phyloP scores from a whole-genome alignment of 2,888 invertebrate species.

The Ennomos fuscantarius region DNA sequence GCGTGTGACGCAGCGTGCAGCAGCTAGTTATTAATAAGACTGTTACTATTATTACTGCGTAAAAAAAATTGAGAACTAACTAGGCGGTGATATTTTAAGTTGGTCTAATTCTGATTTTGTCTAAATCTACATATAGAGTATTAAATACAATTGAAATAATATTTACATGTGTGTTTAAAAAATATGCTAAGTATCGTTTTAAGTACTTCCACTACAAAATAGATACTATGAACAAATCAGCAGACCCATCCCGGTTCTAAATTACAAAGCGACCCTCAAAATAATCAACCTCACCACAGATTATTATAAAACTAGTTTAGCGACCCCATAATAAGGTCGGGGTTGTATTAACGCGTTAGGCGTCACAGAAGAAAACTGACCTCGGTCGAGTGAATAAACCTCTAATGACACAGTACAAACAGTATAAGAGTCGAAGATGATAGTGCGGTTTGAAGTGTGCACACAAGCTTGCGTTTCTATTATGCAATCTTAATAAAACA shows the following conservation, averaged over 20 bases:
- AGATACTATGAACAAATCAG: too few relatives aligned
- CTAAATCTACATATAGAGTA: too few relatives aligned
- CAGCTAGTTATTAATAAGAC: too few relatives aligned
- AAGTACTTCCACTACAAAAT: too few relatives aligned
- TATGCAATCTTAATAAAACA: neutral
- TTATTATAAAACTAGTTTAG: slow-evolving; percentile 49
- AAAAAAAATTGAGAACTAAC: too few relatives aligned
- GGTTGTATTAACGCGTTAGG: slow-evolving; percentile 59
- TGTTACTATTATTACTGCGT: too few relatives aligned
- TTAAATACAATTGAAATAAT: too few relatives aligned
- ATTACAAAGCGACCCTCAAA: slow-evolving; percentile 18
- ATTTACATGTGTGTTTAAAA: too few relatives aligned
- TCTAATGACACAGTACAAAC: slow-evolving; percentile 63
- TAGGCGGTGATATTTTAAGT: too few relatives aligned
- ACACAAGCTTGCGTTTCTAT: slow-evolving; percentile 1
- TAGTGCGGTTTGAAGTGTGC: neutral
- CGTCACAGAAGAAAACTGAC: slow-evolving; percentile 74
- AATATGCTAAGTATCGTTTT: too few relatives aligned
- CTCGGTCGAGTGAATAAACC: slow-evolving; percentile 80
- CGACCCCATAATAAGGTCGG: slow-evolving; percentile 58
- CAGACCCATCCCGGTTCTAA: slow-evolving; percentile 1
- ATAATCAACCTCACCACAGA: slow-evolving; percentile 18
- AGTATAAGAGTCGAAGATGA: slow-evolving; percentile 11
- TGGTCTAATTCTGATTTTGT: too few relatives aligned
- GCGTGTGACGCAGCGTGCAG: too few relatives aligned